A percentile compares a stretch with the other conserved stretches of the same genome.
Conservation (phyloP, 2,888 invertebrate species). For the Melitaea athalia region DNA sequence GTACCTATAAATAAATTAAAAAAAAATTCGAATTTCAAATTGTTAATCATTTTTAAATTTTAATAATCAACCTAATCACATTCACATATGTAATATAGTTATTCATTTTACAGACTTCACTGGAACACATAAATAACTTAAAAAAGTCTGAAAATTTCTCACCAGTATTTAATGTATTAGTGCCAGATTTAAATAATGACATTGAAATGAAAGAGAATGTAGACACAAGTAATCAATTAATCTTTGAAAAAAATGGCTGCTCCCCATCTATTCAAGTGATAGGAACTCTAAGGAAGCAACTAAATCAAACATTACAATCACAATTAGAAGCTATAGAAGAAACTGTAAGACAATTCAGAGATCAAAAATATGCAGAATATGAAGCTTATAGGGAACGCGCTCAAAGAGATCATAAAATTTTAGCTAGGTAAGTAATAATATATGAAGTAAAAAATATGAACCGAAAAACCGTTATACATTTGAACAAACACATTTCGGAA, state of each 20-base stretch:
- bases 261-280: slow-evolving; percentile 80
- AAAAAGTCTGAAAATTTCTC: slow-evolving; percentile 86
- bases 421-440: slow-evolving; percentile 76
- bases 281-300: slow-evolving; percentile 84
- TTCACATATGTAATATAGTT: neutral
- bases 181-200: slow-evolving; percentile 80
- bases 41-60: neutral
- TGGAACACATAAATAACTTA: slow-evolving; percentile 82
- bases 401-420: slow-evolving; percentile 86
- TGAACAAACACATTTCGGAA: too few relatives aligned
- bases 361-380: slow-evolving; percentile 88
- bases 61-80: neutral
- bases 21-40: neutral
- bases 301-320: slow-evolving; percentile 85
- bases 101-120: slow-evolving; percentile 74
- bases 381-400: slow-evolving; percentile 88
- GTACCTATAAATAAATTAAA: neutral
- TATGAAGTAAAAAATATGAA: neutral
- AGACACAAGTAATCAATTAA: slow-evolving; percentile 67
- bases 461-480: too few relatives aligned
- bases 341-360: slow-evolving; percentile 87
- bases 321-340: slow-evolving; percentile 88
- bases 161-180: slow-evolving; percentile 86
- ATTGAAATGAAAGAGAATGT: slow-evolving; percentile 77
- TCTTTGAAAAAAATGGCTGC: slow-evolving; percentile 64